Evolutionary conservation across 2,888 invertebrate genomes (phyloP), one percentile per base, ranked within the genome.

Genomic region (Hyppa rectilinea): DNA sequence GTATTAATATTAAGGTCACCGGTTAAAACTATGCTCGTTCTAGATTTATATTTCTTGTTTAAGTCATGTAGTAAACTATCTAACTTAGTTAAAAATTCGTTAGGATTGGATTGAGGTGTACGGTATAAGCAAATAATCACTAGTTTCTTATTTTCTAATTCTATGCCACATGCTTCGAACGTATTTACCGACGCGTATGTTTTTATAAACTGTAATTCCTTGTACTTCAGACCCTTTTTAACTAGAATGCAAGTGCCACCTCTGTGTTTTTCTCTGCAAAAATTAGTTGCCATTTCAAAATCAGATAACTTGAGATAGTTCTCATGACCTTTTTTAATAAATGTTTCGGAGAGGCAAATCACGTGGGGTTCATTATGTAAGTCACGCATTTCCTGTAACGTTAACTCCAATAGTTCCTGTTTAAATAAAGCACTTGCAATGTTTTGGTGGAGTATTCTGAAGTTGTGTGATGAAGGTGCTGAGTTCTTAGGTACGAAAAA

Each of bases 311-410:
- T 59, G 6, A 43, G 40, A 58, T 58, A n/a, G 14, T 31, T 58
- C 6, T 58, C 58, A 5, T 58, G 3, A 1, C 43, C 59, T 59
- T 43, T 59, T 43, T 59, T 59, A 43, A 59, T 59, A 45, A 59
- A 59, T n/a, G 31, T 45, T 34, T 59, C 60, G 17, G 59, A 31
- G 45, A 59, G 31, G 59, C 45, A 59, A 14, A 59, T 59, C 6
- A 59, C 45, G 0, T 59, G 29, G 0, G 59, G 59, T 7, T 45
- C n/a, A 31, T 31, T 59, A 0, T 45, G 31, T 31, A 10, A 45
- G 0, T 45, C 29, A 1, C 14, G 14, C 31, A 59, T 59, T 0
- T 45, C 29, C 7, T 43, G 29, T 29, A 59, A 31, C n/a, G n/a
- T 43, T 20, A 59, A 43, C 7, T 59, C 43, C 7, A 43, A 4